Percentiles rank a stretch among this genome's conserved stretches.
phyloP scores from a whole-genome alignment of 2,888 invertebrate species.

The Augochlorella aurata region DNA sequence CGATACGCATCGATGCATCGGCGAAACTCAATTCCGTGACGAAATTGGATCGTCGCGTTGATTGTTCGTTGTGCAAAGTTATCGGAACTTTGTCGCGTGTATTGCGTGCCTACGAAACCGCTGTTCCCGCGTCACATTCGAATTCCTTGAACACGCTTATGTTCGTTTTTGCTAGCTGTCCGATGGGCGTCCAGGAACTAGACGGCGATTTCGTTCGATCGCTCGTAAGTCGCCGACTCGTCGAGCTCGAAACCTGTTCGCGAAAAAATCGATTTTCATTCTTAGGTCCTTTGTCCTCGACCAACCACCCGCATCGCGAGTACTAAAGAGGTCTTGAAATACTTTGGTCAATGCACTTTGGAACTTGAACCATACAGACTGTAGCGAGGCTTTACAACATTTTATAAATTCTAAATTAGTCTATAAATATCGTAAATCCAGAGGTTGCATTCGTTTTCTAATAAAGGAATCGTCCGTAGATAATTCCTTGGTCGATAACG shows the following conservation, averaged over 20 bases:
- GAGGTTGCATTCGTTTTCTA: too few species aligned
- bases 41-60: conserved; percentile 52
- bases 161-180: not conserved
- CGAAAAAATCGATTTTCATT: not conserved
- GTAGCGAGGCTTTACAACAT: too few species aligned
- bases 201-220: not conserved
- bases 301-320: not conserved
- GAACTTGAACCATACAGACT: not conserved
- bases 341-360: not conserved
- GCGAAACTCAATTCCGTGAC: conserved; percentile 46
- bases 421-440: too few species aligned
- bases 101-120: conserved; percentile 5
- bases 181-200: not conserved
- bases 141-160: conserved; percentile 20
- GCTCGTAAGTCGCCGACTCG: not conserved
- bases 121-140: conserved; percentile 27
- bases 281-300: not conserved
- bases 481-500: not conserved
- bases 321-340: not conserved
- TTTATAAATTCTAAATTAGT: too few species aligned
- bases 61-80: conserved; percentile 52
- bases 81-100: conserved; percentile 29
- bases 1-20: conserved; percentile 44
- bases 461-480: too few species aligned
- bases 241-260: not conserved